Base-by-base conservation (phyloP, 2,113 vertebrate genomes). In the Crypturellus undulatus region DNA sequence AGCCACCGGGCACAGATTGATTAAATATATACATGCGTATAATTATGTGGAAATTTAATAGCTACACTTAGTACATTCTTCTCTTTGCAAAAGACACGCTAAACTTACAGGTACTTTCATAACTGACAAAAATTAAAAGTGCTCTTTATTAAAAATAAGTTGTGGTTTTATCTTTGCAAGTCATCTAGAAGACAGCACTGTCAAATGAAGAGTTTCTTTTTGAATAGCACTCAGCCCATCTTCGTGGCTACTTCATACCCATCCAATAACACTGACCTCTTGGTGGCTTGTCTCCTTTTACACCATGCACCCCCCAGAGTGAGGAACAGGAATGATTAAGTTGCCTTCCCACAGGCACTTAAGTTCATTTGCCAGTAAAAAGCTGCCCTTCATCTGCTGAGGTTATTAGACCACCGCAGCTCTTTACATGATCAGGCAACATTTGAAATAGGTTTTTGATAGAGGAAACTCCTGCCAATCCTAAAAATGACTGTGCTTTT, bases 191-290 rank as follows among this genome's bases (percentile, higher is more conserved):
- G 22, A 32, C 16, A 65, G n/a, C 70, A 24, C 58, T 78, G 79
- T 96, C 94, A 98, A 94, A 97, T 2, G 21, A 93, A 83, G 92
- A 97, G 91, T 94, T 96, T 92, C 86, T 62, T 79, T 65, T 19
- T 93, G 95, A 92, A 83, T 82, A 69, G 21, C 30, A 51, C 49
- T 25, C 51, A 59, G 42, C 58, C 82, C 75, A 73, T 5, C 36
- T 9, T 70, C 60, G 43, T 63, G 40, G 93, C 84, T 79, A 67
- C 49, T 96, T 83, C 40, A 28, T 64, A n/a, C n/a, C 49, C n/a
- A 42, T 17, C 59, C 83, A 62, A 4, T 2, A 76, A 12, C 45
- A 40, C 56, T 96, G 96, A 93, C 82, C 87, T 83, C 81, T 67
- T 47, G 18, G 28, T 60, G 43, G 42, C 34, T 63, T 78, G 90